Conservation (phyloP, 2,113 vertebrate species). For the Zosterops japonicus region DNA sequence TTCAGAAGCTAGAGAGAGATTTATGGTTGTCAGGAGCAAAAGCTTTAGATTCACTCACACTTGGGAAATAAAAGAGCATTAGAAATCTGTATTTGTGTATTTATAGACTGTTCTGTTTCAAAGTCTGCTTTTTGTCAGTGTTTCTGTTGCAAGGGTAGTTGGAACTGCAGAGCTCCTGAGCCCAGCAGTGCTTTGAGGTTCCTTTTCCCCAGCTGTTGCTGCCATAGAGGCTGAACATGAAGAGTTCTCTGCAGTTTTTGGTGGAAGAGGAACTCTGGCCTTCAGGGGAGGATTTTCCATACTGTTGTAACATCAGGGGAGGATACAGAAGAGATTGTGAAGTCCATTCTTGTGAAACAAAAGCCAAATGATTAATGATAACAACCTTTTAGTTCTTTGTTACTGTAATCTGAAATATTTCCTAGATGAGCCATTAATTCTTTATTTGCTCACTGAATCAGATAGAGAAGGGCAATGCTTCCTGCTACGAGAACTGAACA, state of each 20-base stretch:
- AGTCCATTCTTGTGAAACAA: background rate
- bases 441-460: background rate
- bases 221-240: background rate
- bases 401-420: background rate
- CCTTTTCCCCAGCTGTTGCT: background rate
- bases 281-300: background rate
- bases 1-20: background rate
- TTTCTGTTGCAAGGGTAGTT: background rate
- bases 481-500: background rate
- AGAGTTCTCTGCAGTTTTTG: background rate
- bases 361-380: background rate
- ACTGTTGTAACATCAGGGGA: background rate
- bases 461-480: background rate
- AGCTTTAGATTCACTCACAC: background rate
- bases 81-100: background rate
- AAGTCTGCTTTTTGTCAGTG: conserved; percentile 2
- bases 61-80: background rate
- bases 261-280: background rate
- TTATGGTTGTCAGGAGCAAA: background rate
- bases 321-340: background rate
- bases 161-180: background rate
- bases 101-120: background rate
- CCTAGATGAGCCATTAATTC: background rate
- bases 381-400: background rate
- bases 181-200: background rate